Conservation (phyloP, 2,797 vertebrate genomes). For the Enoplosus armatus region DNA sequence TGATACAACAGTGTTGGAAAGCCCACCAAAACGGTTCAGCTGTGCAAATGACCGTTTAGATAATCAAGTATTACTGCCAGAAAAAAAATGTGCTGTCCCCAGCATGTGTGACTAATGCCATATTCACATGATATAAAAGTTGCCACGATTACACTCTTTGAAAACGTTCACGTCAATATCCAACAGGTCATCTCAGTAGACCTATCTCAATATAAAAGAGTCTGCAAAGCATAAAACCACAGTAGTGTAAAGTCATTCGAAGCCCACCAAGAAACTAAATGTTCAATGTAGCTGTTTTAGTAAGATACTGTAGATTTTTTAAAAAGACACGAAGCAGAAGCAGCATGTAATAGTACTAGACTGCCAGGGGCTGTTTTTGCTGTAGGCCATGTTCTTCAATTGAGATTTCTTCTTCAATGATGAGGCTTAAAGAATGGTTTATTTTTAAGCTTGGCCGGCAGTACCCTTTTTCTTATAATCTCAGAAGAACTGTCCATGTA, state of each 20-base stretch:
- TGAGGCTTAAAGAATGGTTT: constrained; percentile 22
- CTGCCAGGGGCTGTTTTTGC: constrained; percentile 23
- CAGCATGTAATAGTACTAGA: constrained; percentile 14
- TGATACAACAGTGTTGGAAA: background rate
- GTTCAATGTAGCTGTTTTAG: constrained; percentile 1
- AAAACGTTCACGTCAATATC: background rate
- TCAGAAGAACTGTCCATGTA: constrained; percentile 7
- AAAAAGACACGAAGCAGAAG: constrained; percentile 9
- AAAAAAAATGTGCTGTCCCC: constrained; percentile 20
- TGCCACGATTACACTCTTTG: background rate
- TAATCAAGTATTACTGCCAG: background rate
- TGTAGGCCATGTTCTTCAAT: constrained; percentile 21
- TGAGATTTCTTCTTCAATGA: constrained; percentile 24
- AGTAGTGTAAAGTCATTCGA: constrained; percentile 5
- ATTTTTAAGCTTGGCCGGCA: background rate
- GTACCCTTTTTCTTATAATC: constrained; percentile 14
- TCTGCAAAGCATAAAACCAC: background rate
- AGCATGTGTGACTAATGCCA: constrained; percentile 13
- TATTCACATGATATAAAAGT: background rate
- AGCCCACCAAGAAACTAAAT: background rate
- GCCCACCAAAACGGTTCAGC: background rate
- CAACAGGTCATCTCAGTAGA: background rate
- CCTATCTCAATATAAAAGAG: background rate
- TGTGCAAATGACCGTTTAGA: background rate
- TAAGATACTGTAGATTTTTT: constrained; percentile 6